Evolutionary conservation across 2,113 vertebrate species (phyloP).

Genomic region (Arothron firmamentum): DNA sequence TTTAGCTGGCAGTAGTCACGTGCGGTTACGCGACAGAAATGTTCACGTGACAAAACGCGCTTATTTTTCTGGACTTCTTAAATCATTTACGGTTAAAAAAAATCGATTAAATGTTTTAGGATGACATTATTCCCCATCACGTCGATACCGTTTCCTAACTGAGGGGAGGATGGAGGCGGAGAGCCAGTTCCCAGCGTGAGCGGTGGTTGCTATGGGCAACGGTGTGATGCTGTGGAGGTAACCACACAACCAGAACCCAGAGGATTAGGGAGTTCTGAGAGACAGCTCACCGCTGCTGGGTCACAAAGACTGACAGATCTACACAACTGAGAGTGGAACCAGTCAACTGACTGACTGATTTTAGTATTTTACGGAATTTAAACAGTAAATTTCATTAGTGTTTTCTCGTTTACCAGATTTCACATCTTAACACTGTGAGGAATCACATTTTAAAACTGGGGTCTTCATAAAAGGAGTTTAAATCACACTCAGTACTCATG

Average conservation of each 20-base stretch:
- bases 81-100: background rate
- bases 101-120: background rate
- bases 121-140: slow-evolving; percentile 12
- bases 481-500: no score
- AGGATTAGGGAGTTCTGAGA: slow-evolving; percentile 27
- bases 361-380: no score
- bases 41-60: background rate
- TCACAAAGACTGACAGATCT: background rate
- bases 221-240: slow-evolving; percentile 35
- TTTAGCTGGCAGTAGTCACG: slow-evolving; percentile 10
- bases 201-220: slow-evolving; percentile 63
- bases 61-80: background rate
- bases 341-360: no score
- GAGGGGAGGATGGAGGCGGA: slow-evolving; percentile 28
- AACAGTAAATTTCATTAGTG: no score
- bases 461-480: no score
- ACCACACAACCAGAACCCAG: slow-evolving; percentile 41
- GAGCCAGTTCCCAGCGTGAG: slow-evolving; percentile 72
- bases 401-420: no score
- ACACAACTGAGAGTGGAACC: no score
- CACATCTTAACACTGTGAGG: no score
- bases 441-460: no score
- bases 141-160: slow-evolving; percentile 57
- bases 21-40: slow-evolving; percentile 9
- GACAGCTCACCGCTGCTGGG: background rate